A percentile compares a stretch with the other conserved stretches of the same genome.
phyloP scores from a whole-genome alignment of 2,113 vertebrate genomes.

The Hyperopisus bebe region DNA sequence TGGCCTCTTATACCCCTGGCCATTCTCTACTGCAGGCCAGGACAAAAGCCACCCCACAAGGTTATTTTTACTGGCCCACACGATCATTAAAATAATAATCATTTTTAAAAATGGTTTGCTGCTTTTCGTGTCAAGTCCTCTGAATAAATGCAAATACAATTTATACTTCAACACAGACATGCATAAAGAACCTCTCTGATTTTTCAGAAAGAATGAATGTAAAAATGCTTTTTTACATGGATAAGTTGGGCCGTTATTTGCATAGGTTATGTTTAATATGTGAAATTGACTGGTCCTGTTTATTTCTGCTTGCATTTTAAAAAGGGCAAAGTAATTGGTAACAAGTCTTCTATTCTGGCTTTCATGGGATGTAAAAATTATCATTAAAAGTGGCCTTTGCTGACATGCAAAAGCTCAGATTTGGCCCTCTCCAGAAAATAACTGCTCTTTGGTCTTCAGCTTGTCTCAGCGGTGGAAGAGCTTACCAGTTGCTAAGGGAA shows the following conservation, averaged over 20 bases:
- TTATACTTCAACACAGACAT: not conserved
- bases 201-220: not conserved
- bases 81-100: not conserved
- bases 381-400: not conserved
- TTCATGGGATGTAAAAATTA: not conserved
- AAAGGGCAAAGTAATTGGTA: not conserved
- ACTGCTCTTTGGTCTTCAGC: not conserved
- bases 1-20: not conserved
- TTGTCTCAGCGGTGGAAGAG: not conserved
- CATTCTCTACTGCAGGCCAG: not conserved
- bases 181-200: not conserved
- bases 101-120: not conserved
- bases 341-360: not conserved
- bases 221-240: not conserved
- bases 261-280: not conserved
- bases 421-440: not conserved
- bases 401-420: not conserved
- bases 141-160: not conserved
- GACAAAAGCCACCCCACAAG: not conserved
- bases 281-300: not conserved
- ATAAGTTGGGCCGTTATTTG: not conserved
- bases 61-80: not conserved
- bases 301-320: not conserved
- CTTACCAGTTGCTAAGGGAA: constrained; percentile 51
- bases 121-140: not conserved